Evolutionary conservation across 1,140 invertebrate species (phyloP).

Genomic region (Drosophila simulans): DNA sequence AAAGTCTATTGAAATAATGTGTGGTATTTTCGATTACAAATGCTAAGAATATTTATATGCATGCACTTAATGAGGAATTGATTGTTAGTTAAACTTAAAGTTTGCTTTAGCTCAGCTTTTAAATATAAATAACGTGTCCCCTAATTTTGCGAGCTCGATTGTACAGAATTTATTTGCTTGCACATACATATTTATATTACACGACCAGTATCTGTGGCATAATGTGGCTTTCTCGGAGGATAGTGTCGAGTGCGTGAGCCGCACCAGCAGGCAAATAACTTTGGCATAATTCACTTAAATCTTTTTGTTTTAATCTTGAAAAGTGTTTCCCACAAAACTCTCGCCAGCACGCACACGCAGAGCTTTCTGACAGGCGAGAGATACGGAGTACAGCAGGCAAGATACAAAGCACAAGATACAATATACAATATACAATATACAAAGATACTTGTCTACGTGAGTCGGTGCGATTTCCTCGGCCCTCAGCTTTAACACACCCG

Average conservation of each 20-base stretch:
- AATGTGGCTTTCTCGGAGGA: constrained; percentile 16
- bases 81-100: too few relatives aligned
- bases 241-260: constrained; percentile 59
- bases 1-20: too few relatives aligned
- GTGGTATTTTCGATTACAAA: too few relatives aligned
- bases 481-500: constrained; percentile 40
- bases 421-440: constrained; percentile 5
- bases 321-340: constrained; percentile 63
- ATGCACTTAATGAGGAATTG: too few relatives aligned
- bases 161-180: constrained; percentile 52
- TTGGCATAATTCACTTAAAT: constrained; percentile 83
- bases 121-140: too few relatives aligned
- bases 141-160: not conserved
- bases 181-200: constrained; percentile 77
- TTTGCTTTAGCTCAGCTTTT: not conserved
- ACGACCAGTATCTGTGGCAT: constrained; percentile 41
- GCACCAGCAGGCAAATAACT: constrained; percentile 65
- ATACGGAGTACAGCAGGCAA: not conserved
- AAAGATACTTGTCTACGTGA: constrained; percentile 25
- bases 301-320: constrained; percentile 82
- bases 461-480: constrained; percentile 9
- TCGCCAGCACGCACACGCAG: constrained; percentile 15
- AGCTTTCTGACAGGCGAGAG: constrained; percentile 30
- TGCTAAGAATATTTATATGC: too few relatives aligned
- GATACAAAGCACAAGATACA: constrained; percentile 16